Evolutionary conservation across 2,113 vertebrate genomes (phyloP).

Genomic region (Lonchura striata): DNA sequence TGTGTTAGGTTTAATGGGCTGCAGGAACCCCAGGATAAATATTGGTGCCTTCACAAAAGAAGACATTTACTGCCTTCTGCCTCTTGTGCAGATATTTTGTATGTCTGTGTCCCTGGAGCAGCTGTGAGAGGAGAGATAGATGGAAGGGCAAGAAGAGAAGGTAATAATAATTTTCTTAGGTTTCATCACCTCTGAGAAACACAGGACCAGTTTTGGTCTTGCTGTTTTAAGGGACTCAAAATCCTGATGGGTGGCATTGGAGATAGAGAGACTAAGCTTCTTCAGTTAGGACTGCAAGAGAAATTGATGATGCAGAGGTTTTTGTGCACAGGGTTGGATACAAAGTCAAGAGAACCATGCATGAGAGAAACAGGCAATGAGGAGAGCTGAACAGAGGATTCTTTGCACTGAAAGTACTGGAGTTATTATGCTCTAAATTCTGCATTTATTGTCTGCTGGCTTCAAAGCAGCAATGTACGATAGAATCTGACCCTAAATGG

Average conservation of each 20-base stretch:
- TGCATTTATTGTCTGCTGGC: constrained; percentile 16
- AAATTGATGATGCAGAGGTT: neutral
- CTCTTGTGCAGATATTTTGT: neutral
- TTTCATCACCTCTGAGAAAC: neutral
- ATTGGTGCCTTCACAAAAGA: neutral
- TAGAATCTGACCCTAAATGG: constrained; percentile 14
- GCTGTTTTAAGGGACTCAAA: neutral
- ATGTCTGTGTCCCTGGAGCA: neutral
- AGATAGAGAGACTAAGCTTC: neutral
- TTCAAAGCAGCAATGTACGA: neutral
- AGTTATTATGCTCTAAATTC: constrained; percentile 19
- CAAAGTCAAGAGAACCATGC: neutral
- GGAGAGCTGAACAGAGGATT: neutral
- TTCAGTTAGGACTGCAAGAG: neutral
- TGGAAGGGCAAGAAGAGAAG: neutral
- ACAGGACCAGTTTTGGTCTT: neutral
- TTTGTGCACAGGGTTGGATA: neutral
- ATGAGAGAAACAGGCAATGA: neutral
- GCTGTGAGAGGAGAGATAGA: neutral
- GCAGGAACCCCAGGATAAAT: neutral
- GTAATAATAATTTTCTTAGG: neutral
- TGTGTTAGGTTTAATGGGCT: neutral
- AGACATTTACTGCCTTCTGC: neutral
- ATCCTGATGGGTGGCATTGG: neutral
- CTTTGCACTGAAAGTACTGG: neutral